These are phyloP conservation scores for Anableps anableps DNA, from an alignment of 2,797 vertebrate genomes.

Conservation along the genomic window DNA sequence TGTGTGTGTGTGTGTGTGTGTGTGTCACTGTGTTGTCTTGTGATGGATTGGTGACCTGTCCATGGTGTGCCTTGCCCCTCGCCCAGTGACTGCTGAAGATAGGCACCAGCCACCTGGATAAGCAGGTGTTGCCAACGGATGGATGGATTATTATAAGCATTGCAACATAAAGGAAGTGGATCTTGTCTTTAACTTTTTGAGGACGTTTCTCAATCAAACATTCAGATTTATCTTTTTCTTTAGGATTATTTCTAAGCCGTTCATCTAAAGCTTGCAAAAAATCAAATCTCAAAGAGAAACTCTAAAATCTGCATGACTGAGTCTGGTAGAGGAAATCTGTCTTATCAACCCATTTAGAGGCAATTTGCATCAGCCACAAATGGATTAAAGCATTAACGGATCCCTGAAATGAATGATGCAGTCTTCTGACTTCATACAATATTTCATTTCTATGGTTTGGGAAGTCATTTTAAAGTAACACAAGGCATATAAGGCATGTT, in stretches of 20 bases:
- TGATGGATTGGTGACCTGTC: no score
- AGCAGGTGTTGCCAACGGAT: no score
- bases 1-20: no score
- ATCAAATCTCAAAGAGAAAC: slow-evolving; percentile 9
- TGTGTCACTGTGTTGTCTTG: no score
- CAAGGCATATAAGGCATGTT: not conserved
- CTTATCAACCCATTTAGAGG: not conserved
- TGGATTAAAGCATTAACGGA: slow-evolving; percentile 4
- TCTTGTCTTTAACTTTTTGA: not conserved
- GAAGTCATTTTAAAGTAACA: not conserved
- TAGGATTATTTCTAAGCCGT: slow-evolving; percentile 25
- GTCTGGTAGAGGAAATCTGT: not conserved
- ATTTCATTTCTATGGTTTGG: not conserved
- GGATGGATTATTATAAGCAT: no score
- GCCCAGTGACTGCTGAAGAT: no score
- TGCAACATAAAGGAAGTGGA: not conserved
- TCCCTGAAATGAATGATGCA: not conserved
- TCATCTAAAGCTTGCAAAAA: slow-evolving; percentile 25
- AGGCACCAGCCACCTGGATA: no score
- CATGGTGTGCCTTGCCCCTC: no score
- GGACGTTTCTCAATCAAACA: not conserved
- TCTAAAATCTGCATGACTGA: not conserved
- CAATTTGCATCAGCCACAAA: slow-evolving; percentile 14
- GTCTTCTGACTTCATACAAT: not conserved
- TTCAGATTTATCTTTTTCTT: not conserved